Conservation (phyloP, 2,113 vertebrate species). For the Catagonus wagneri region DNA sequence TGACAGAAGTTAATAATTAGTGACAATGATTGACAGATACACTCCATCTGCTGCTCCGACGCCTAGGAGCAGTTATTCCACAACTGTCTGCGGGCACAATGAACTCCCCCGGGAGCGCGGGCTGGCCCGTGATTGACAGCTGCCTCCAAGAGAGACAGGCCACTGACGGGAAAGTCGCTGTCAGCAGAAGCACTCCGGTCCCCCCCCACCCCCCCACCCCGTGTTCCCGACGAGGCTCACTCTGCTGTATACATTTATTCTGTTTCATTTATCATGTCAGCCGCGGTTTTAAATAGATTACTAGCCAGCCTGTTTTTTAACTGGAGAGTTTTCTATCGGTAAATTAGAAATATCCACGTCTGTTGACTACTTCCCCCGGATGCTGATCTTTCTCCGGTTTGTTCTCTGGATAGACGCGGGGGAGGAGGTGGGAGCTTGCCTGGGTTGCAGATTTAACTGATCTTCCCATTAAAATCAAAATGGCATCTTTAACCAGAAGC, state of each 20-base stretch:
- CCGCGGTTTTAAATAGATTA: slow-evolving; percentile 87
- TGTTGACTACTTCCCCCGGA: slow-evolving; percentile 36
- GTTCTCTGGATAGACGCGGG: slow-evolving; percentile 37
- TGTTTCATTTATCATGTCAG: slow-evolving; percentile 90
- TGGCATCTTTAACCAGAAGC: slow-evolving; percentile 27
- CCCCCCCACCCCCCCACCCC: no score
- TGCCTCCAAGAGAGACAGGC: slow-evolving; percentile 96
- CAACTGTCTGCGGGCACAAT: slow-evolving; percentile 96
- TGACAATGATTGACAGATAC: slow-evolving; percentile 99
- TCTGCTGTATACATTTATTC: slow-evolving; percentile 89
- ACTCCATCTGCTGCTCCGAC: slow-evolving; percentile 96
- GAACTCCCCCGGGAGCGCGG: slow-evolving; percentile 96
- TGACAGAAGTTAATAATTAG: slow-evolving; percentile 99
- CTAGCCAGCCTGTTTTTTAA: slow-evolving; percentile 82
- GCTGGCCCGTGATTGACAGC: slow-evolving; percentile 97
- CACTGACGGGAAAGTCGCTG: slow-evolving; percentile 88
- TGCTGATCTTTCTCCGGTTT: not conserved
- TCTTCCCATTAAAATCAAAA: slow-evolving; percentile 72
- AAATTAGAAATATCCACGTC: slow-evolving; percentile 57
- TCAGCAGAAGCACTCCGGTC: slow-evolving; percentile 86
- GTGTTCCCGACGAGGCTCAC: slow-evolving; percentile 83
- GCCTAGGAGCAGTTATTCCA: slow-evolving; percentile 95
- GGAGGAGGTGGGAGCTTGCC: not conserved
- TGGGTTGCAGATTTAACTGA: slow-evolving; percentile 48
- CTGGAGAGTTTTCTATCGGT: slow-evolving; percentile 56